phyloP scores from a whole-genome alignment of 2,888 invertebrate species.

The Tipula helvola region DNA sequence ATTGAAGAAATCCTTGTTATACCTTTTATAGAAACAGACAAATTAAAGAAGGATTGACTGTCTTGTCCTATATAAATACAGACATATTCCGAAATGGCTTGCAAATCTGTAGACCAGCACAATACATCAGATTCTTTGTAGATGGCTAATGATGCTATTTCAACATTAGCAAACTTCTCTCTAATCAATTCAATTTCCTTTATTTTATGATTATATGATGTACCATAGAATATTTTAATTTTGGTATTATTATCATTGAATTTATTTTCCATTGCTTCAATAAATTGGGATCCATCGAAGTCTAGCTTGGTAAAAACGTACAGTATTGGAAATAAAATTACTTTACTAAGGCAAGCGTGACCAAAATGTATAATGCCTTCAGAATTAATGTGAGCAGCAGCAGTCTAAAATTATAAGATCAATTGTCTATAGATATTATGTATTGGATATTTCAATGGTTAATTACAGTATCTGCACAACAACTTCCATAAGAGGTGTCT shows the following conservation, averaged over 20 bases:
- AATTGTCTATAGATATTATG: not conserved
- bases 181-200: constrained; percentile 31
- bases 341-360: constrained; percentile 69
- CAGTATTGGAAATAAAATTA: constrained; percentile 60
- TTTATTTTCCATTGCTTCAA: constrained; percentile 17
- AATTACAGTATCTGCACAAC: constrained; percentile 32
- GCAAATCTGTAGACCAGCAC: constrained; percentile 20
- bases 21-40: constrained; percentile 43
- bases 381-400: constrained; percentile 75
- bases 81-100: constrained; percentile 37
- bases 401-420: constrained; percentile 46
- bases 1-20: constrained; percentile 13
- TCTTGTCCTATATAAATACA: constrained; percentile 55
- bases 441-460: too few relatives aligned
- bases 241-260: constrained; percentile 23
- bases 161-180: not conserved
- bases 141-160: constrained; percentile 12
- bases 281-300: constrained; percentile 40
- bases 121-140: constrained; percentile 14
- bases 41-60: constrained; percentile 50
- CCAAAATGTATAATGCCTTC: constrained; percentile 89
- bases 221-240: constrained; percentile 52
- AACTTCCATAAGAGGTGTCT: constrained; percentile 86
- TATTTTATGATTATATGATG: constrained; percentile 48
- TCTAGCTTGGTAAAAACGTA: constrained; percentile 53